phyloP scores from a whole-genome alignment of 2,888 invertebrate genomes.

The Trachelus troglodyta region DNA sequence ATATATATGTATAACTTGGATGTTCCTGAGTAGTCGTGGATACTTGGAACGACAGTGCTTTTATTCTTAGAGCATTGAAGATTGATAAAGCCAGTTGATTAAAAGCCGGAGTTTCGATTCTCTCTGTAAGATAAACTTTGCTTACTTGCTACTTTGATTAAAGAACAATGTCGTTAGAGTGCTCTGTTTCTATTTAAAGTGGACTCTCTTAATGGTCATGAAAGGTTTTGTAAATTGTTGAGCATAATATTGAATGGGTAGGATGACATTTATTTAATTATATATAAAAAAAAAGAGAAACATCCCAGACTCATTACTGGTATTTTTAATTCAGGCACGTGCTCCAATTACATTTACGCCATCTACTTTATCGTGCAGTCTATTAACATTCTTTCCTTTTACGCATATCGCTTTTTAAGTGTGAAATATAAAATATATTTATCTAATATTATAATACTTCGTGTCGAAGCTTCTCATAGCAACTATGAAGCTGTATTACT shows the following conservation, averaged over 20 bases:
- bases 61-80: neutral
- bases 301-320: neutral
- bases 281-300: neutral
- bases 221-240: neutral
- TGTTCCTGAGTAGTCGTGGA: neutral
- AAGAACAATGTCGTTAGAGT: neutral
- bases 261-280: neutral
- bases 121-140: neutral
- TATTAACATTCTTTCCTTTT: neutral
- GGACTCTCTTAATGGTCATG: neutral
- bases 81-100: neutral
- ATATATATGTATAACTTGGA: neutral
- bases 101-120: neutral
- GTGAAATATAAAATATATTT: neutral
- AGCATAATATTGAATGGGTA: too few species aligned
- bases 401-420: neutral
- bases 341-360: neutral
- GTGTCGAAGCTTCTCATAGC: neutral
- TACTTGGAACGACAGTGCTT: neutral
- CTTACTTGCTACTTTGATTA: neutral
- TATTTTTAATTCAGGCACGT: neutral
- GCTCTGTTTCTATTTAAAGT: neutral
- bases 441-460: neutral
- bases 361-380: neutral
- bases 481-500: neutral